Evolutionary conservation across 2,113 vertebrate genomes (phyloP).

Genomic region (Polypterus bichir): DNA sequence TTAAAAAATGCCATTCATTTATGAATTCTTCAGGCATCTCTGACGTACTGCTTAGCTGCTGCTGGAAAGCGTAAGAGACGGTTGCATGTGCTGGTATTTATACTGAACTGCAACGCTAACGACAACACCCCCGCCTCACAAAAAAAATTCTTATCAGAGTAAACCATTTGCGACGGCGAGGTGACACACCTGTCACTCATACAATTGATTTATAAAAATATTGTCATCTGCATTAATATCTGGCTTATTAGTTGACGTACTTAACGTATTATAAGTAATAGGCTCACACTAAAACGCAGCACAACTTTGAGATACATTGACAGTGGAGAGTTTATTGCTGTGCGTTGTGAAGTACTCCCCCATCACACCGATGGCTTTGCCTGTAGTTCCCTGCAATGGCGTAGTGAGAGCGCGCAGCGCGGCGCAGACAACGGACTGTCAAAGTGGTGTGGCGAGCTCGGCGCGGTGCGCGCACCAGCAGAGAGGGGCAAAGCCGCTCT

Average conservation of each 20-base stretch:
- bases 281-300: too few species aligned
- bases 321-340: too few species aligned
- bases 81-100: slow-evolving; percentile 33
- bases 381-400: slow-evolving; percentile 54
- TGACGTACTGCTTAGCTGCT: too few species aligned
- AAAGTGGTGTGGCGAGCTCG: slow-evolving; percentile 24
- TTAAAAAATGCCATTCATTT: too few species aligned
- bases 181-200: slow-evolving; percentile 46
- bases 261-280: too few species aligned
- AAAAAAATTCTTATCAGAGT: slow-evolving; percentile 37
- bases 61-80: too few species aligned
- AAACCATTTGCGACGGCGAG: slow-evolving; percentile 46
- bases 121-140: slow-evolving; percentile 31
- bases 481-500: too few species aligned
- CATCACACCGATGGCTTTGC: slow-evolving; percentile 36
- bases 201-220: not conserved
- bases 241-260: too few species aligned
- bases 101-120: slow-evolving; percentile 43
- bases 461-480: slow-evolving; percentile 10
- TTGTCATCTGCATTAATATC: not conserved
- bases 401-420: slow-evolving; percentile 34
- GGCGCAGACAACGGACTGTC: slow-evolving; percentile 26
- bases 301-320: too few species aligned
- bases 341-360: slow-evolving; percentile 20
- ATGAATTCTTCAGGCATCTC: too few species aligned